Percentiles rank a stretch among this genome's conserved stretches.
Evolutionary conservation across 2,888 invertebrate genomes (phyloP).

Genomic region (Macrosoma leucophasiata): DNA sequence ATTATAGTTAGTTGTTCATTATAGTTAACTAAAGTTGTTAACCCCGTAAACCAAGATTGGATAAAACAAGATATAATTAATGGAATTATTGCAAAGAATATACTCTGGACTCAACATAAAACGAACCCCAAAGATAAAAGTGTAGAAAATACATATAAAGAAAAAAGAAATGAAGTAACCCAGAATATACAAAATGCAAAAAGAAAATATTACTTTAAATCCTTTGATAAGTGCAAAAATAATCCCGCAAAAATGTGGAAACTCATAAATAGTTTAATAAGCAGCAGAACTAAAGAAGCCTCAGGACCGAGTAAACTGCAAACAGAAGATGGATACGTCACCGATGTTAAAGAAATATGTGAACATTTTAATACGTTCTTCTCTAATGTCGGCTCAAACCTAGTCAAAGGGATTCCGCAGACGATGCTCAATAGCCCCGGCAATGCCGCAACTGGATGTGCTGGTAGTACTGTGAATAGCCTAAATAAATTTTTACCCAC

Average conservation of each 20-base stretch:
- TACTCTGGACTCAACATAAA: conserved; percentile 10
- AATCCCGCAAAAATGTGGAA: conserved; percentile 1
- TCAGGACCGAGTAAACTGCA: neutral
- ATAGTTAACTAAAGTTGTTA: no score
- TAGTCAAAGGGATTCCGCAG: neutral
- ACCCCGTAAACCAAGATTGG: conserved; percentile 18
- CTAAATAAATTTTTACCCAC: conserved; percentile 1
- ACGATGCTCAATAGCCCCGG: neutral
- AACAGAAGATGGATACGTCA: neutral
- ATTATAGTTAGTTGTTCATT: no score
- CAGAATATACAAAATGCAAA: conserved; percentile 8
- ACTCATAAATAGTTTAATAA: neutral
- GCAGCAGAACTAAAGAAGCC: neutral
- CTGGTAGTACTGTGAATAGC: neutral
- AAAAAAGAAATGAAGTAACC: neutral
- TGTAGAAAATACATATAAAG: conserved; percentile 1
- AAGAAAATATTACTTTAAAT: conserved; percentile 11
- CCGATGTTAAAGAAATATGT: conserved; percentile 1
- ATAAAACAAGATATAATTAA: conserved; percentile 16
- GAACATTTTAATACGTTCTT: neutral
- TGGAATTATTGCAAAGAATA: no score
- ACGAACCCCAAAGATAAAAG: conserved; percentile 6
- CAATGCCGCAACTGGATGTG: neutral
- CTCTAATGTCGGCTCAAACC: neutral
- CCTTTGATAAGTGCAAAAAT: conserved; percentile 7